Conservation (phyloP, 2,113 vertebrate genomes). For the Uria lomvia region DNA sequence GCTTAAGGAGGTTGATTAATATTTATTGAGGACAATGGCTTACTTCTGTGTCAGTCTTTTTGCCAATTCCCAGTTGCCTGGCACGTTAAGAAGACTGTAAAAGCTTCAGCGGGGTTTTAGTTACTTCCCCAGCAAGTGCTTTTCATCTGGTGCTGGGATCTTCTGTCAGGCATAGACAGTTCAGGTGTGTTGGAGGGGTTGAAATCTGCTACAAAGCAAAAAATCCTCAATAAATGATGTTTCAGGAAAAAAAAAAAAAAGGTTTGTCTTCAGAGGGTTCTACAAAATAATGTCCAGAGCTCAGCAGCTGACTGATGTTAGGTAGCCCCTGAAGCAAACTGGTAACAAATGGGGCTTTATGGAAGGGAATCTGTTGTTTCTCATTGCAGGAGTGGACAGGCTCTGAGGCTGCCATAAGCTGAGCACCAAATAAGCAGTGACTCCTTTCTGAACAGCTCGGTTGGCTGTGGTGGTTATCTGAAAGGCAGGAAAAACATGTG, state of each 20-base stretch:
- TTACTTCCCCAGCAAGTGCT: background rate
- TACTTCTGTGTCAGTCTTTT: background rate
- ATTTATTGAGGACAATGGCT: background rate
- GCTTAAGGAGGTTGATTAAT: background rate
- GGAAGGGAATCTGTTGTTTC: background rate
- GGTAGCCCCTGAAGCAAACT: background rate
- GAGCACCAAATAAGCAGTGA: background rate
- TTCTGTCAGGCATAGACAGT: background rate
- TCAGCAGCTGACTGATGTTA: background rate
- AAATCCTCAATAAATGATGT: background rate
- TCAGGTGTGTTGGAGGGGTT: background rate
- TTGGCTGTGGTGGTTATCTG: background rate
- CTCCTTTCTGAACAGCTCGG: background rate
- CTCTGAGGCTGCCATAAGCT: background rate
- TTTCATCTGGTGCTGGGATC: background rate
- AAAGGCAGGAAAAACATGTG: background rate
- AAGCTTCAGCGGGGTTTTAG: background rate
- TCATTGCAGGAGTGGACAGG: background rate
- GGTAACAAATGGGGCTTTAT: background rate
- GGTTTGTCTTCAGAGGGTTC: background rate
- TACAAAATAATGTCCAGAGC: background rate
- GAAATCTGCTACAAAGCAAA: background rate
- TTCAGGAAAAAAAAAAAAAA: background rate
- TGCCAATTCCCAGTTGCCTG: background rate
- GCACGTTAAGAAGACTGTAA: background rate